These are phyloP conservation scores for Sclerodermus sp. DNA, from an alignment of 2,888 invertebrate species.

Conservation along the genomic window DNA sequence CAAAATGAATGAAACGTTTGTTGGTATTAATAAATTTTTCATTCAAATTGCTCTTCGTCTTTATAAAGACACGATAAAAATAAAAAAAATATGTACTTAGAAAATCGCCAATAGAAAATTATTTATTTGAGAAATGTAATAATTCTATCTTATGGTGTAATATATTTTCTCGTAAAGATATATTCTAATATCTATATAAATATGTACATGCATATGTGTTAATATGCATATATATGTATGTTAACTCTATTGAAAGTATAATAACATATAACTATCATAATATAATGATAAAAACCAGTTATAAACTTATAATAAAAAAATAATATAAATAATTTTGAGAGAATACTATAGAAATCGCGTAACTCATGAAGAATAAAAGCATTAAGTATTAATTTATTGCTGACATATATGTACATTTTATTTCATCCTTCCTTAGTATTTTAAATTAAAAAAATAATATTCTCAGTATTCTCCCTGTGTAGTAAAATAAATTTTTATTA, in stretches of 20 bases:
- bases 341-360: conserved; percentile 51
- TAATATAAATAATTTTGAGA: conserved; percentile 46
- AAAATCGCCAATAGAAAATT: conserved; percentile 26
- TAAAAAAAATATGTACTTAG: conserved; percentile 28
- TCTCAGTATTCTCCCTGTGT: too few species aligned
- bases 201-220: conserved; percentile 54
- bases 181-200: conserved; percentile 35
- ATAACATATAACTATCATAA: conserved; percentile 47
- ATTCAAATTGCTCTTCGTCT: too few species aligned
- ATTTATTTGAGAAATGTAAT: conserved; percentile 41
- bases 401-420: background rate
- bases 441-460: too few species aligned
- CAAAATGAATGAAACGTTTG: too few species aligned
- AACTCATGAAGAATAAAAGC: conserved; percentile 51
- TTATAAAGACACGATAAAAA: too few species aligned
- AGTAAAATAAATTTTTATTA: too few species aligned
- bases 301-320: conserved; percentile 42
- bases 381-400: conserved; percentile 2
- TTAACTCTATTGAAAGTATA: conserved; percentile 58
- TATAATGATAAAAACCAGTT: conserved; percentile 34
- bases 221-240: conserved; percentile 55
- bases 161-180: conserved; percentile 42
- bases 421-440: background rate
- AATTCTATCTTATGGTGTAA: conserved; percentile 42
- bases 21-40: too few species aligned